Evolutionary conservation across 2,113 vertebrate genomes (phyloP).

Genomic region (Mesoclemmys tuberculata): DNA sequence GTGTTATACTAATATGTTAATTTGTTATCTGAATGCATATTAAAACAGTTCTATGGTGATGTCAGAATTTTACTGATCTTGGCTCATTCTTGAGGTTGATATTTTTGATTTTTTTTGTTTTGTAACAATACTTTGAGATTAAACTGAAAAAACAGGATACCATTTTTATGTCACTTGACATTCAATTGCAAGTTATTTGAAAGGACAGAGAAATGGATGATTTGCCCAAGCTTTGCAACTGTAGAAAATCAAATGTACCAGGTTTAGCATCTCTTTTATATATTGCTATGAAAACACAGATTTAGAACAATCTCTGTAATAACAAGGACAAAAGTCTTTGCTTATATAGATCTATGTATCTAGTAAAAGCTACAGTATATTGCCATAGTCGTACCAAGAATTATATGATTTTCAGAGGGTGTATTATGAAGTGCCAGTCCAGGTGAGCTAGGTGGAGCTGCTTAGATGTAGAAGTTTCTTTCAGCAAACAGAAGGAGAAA

Average conservation of each 20-base stretch:
- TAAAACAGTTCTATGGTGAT: slow-evolving; percentile 1
- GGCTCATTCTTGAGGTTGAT: slow-evolving; percentile 1
- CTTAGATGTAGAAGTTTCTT: background rate
- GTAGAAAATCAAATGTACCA: background rate
- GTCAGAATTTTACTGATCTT: slow-evolving; percentile 10
- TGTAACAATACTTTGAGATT: background rate
- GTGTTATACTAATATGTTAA: background rate
- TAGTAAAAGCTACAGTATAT: background rate
- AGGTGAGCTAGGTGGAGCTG: background rate
- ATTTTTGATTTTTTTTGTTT: background rate
- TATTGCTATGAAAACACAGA: slow-evolving; percentile 20
- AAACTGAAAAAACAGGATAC: background rate
- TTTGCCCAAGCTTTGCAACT: background rate
- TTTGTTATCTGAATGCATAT: slow-evolving; percentile 12
- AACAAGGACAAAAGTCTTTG: background rate
- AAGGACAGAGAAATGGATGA: background rate
- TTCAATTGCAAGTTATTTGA: background rate
- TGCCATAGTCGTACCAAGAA: background rate
- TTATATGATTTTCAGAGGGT: background rate
- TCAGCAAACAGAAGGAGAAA: slow-evolving; percentile 23
- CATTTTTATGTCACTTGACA: background rate
- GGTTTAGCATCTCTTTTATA: slow-evolving; percentile 10
- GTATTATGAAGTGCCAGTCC: background rate
- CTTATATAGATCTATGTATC: background rate
- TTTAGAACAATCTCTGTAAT: slow-evolving; percentile 28